Evolutionary conservation across 2,797 vertebrate genomes (phyloP).

Genomic region (Myoxocephalus aenaeus): DNA sequence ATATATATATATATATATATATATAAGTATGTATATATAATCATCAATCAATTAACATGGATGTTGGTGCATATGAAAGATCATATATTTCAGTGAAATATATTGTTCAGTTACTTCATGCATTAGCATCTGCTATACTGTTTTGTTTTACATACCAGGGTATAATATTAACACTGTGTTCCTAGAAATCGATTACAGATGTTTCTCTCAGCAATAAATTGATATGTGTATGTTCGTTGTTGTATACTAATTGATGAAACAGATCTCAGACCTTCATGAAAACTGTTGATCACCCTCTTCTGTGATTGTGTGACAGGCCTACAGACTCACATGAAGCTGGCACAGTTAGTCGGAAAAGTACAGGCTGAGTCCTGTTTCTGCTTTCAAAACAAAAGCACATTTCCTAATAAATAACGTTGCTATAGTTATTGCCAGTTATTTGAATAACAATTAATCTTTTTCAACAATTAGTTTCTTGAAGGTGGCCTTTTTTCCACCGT

Average conservation of each 20-base stretch:
- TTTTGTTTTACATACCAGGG: too few relatives aligned
- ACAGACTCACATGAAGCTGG: neutral
- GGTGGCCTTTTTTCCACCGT: neutral
- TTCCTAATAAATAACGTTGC: neutral
- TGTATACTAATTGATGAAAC: neutral
- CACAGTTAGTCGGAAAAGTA: neutral
- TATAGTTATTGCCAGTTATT: neutral
- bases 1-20: too few relatives aligned
- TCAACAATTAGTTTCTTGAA: neutral
- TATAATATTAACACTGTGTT: too few relatives aligned
- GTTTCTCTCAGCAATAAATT: too few relatives aligned
- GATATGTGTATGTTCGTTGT: neutral
- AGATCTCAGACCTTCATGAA: neutral
- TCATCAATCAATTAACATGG: neutral
- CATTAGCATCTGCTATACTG: too few relatives aligned
- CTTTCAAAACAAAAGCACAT: constrained; percentile 34
- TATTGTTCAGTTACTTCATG: too few relatives aligned
- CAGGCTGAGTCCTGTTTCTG: neutral
- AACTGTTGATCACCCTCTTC: constrained; percentile 4
- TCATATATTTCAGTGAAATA: too few relatives aligned
- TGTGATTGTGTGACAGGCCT: constrained; percentile 3
- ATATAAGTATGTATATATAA: too few relatives aligned
- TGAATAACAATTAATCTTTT: neutral
- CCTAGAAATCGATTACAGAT: too few relatives aligned
- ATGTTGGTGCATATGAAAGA: too few relatives aligned